Percentiles rank a stretch among this genome's conserved stretches.
Evolutionary conservation across 1,140 invertebrate species (phyloP).

Genomic region (Hermatobates lingyangjiaoensis): DNA sequence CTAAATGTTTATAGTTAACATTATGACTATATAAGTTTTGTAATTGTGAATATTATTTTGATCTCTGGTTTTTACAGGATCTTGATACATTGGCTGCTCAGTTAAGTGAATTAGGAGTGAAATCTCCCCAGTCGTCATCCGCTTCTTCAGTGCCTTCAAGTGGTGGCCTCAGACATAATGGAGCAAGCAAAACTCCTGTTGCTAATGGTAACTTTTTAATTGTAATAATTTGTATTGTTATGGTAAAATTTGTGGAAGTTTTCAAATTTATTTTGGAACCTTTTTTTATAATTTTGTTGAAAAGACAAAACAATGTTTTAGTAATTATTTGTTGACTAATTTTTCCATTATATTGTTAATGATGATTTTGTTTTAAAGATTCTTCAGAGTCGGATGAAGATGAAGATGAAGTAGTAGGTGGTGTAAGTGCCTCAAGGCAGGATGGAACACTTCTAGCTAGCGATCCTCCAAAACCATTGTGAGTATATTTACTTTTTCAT

Average conservation of each 20-base stretch:
- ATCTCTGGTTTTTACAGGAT: conserved; percentile 60
- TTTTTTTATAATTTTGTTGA: too few species aligned
- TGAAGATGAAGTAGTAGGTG: conserved; percentile 25
- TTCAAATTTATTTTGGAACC: too few species aligned
- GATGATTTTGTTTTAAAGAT: too few species aligned
- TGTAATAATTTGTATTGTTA: too few species aligned
- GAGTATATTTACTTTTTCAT: conserved; percentile 10
- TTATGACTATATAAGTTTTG: too few species aligned
- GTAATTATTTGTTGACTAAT: conserved; percentile 13
- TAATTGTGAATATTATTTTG: too few species aligned
- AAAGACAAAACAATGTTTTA: too few species aligned
- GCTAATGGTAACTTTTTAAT: conserved; percentile 13
- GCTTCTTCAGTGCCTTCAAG: conserved; percentile 52
- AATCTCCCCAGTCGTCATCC: conserved; percentile 71
- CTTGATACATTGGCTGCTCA: conserved; percentile 83
- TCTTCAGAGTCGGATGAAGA: conserved; percentile 29
- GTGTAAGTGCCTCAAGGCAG: conserved; percentile 42
- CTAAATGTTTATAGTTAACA: too few species aligned
- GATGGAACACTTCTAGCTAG: conserved; percentile 88
- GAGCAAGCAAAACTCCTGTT: conserved; percentile 13
- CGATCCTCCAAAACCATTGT: conserved; percentile 86
- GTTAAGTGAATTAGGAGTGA: conserved; percentile 53
- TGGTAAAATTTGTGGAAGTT: too few species aligned
- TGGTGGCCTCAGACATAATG: conserved; percentile 11
- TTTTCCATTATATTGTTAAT: conserved; percentile 14